Percentiles rank a stretch among this genome's conserved stretches.
Evolutionary conservation across 2,113 vertebrate species (phyloP).

Genomic region (Heterotis niloticus): DNA sequence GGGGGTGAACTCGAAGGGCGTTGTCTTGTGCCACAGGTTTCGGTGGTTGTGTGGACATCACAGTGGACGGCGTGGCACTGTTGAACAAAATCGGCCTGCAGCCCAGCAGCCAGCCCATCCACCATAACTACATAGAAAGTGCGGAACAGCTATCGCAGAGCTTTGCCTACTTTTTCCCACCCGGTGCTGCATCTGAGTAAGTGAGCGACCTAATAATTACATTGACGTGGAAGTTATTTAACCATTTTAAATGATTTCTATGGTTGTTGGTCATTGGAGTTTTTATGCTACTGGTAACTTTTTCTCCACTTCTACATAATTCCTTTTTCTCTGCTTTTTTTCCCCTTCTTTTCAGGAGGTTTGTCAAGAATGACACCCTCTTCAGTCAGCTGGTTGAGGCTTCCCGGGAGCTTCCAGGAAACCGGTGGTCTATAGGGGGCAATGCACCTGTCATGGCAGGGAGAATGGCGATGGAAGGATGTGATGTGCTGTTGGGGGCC

Average conservation of each 20-base stretch:
- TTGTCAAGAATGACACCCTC: conserved; percentile 68
- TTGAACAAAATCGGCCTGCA: conserved; percentile 66
- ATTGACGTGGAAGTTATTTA: not conserved
- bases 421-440: conserved; percentile 73
- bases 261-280: not conserved
- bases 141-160: conserved; percentile 68
- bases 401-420: conserved; percentile 68
- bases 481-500: conserved; percentile 71
- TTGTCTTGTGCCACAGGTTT: conserved; percentile 57
- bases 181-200: conserved; percentile 77
- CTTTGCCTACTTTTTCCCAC: conserved; percentile 76
- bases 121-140: conserved; percentile 70
- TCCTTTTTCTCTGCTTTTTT: not conserved
- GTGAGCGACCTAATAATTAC: conserved; percentile 27
- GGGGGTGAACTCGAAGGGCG: not conserved
- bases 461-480: conserved; percentile 72
- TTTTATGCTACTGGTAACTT: not conserved
- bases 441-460: conserved; percentile 76
- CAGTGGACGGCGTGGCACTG: conserved; percentile 67
- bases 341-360: conserved; percentile 54
- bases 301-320: not conserved
- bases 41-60: conserved; percentile 74
- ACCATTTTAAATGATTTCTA: not conserved
- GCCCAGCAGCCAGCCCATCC: conserved; percentile 58
- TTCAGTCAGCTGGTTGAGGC: conserved; percentile 70